A percentile compares a stretch with the other conserved stretches of the same genome.
Evolutionary conservation across 2,888 invertebrate genomes (phyloP).

Genomic region (Pseudococcus longispinus): DNA sequence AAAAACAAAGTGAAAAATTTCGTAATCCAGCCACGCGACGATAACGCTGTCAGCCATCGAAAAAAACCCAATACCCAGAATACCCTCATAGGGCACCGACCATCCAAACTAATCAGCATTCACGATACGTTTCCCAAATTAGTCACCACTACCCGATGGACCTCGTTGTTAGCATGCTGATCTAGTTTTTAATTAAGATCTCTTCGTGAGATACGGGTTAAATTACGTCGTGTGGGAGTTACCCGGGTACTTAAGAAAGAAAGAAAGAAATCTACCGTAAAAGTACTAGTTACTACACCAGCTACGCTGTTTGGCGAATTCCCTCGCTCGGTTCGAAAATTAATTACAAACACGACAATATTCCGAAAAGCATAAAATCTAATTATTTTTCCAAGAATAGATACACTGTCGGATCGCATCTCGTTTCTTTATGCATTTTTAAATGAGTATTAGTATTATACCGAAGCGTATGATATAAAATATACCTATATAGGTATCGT

Average conservation of each 20-base stretch:
- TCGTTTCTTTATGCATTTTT: constrained; percentile 2
- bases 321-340: not conserved
- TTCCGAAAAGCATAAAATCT: not conserved
- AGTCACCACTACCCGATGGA: not conserved
- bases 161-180: not conserved
- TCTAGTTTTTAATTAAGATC: constrained; percentile 46
- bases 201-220: constrained; percentile 9
- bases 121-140: not conserved
- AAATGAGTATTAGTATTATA: not conserved
- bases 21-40: too few relatives aligned
- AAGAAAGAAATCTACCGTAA: not conserved
- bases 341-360: constrained; percentile 40
- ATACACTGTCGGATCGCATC: constrained; percentile 15
- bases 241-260: not conserved
- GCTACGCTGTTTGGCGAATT: not conserved
- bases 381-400: constrained; percentile 35
- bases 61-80: not conserved
- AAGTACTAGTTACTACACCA: not conserved
- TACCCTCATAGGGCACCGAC: not conserved
- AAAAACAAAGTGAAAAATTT: too few relatives aligned
- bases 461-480: not conserved
- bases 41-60: not conserved
- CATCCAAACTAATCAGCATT: not conserved
- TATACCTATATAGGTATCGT: not conserved
- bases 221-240: constrained; percentile 22